Percentiles rank a stretch among this genome's conserved stretches.
Conservation (phyloP, 2,113 vertebrate species). For the Micronycteris hirsuta region DNA sequence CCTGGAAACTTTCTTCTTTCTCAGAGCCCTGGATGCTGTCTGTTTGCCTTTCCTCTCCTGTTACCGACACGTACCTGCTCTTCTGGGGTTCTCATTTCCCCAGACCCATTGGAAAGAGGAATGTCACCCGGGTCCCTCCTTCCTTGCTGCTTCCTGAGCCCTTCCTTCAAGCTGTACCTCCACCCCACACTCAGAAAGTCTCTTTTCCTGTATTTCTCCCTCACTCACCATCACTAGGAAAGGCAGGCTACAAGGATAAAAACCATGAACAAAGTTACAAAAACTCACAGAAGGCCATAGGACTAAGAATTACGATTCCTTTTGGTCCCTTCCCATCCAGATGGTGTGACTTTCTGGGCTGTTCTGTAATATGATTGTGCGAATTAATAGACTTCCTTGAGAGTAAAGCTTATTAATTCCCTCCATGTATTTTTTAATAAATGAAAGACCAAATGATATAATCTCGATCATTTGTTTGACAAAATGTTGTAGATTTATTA, state of each 20-base stretch:
- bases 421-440: neutral
- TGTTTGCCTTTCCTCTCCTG: neutral
- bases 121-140: fast-evolving
- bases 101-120: neutral
- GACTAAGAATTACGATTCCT: neutral
- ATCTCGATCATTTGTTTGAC: neutral
- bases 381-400: neutral
- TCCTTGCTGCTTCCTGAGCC: neutral
- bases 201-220: neutral
- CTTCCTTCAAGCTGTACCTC: neutral
- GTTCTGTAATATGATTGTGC: neutral
- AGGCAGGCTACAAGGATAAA: neutral
- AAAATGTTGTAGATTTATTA: neutral
- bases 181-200: neutral
- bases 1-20: neutral
- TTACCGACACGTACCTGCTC: neutral
- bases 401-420: neutral
- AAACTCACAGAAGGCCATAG: neutral
- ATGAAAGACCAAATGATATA: neutral
- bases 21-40: neutral
- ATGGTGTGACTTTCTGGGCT: neutral
- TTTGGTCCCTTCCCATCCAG: neutral
- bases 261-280: neutral
- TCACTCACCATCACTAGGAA: neutral
- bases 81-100: neutral